phyloP scores from a whole-genome alignment of 1,140 invertebrate genomes.

The Coelopa frigida region DNA sequence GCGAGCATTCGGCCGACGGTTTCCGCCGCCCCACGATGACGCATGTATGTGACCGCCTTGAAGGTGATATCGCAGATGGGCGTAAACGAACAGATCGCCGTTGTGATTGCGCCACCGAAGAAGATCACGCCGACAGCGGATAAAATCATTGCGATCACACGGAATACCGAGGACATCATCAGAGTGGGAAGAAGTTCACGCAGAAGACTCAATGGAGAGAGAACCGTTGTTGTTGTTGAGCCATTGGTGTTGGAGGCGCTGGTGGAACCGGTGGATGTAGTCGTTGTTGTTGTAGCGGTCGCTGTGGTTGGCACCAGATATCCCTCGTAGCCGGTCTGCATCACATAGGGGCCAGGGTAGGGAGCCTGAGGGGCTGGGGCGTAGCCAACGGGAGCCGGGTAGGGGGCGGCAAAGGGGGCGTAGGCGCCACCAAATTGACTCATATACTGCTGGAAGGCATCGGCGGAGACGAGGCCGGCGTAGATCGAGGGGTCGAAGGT shows the following conservation, averaged over 20 bases:
- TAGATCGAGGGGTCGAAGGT: slow-evolving; percentile 33
- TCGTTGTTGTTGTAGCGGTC: slow-evolving; percentile 4
- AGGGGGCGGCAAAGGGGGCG: slow-evolving; percentile 15
- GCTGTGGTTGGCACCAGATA: slow-evolving; percentile 30
- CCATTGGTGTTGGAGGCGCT: no score
- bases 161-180: slow-evolving; percentile 35
- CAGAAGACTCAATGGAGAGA: slow-evolving; percentile 7
- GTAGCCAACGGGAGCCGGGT: slow-evolving; percentile 18
- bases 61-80: slow-evolving; percentile 57
- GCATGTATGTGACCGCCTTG: slow-evolving; percentile 46
- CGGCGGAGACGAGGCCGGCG: slow-evolving; percentile 28
- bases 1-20: slow-evolving; percentile 34
- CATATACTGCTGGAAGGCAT: slow-evolving; percentile 40
- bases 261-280: slow-evolving; percentile 5
- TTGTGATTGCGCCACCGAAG: slow-evolving; percentile 51
- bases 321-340: slow-evolving; percentile 45
- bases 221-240: slow-evolving; percentile 13
- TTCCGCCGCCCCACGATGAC: slow-evolving; percentile 29
- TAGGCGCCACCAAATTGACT: slow-evolving; percentile 30
- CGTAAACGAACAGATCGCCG: slow-evolving; percentile 57
- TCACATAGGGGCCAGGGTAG: slow-evolving; percentile 23
- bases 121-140: slow-evolving; percentile 50
- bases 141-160: slow-evolving; percentile 28
- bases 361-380: not conserved
- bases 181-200: slow-evolving; percentile 24